Evolutionary conservation across 2,113 vertebrate species (phyloP).

Genomic region (Ciconia boyciana): DNA sequence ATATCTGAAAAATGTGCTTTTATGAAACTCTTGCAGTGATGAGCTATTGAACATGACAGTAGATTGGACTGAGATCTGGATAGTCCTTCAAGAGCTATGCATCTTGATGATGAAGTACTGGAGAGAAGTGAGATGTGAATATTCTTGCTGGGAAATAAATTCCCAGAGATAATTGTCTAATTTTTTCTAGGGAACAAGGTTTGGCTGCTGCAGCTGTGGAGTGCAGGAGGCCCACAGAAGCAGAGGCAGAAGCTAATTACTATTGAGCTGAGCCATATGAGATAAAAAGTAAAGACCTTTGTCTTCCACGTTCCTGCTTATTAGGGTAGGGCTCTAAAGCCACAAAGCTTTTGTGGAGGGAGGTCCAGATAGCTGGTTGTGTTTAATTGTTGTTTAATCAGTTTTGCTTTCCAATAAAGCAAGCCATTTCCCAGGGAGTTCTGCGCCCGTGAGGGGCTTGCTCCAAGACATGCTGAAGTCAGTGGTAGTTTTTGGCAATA

Average conservation of each 20-base stretch:
- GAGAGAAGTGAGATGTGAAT: slow-evolving; percentile 38
- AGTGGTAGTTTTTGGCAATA: background rate
- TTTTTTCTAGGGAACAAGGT: slow-evolving; percentile 19
- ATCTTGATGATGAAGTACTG: slow-evolving; percentile 55
- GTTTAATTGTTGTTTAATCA: background rate
- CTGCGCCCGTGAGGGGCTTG: background rate
- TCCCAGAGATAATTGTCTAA: slow-evolving; percentile 52
- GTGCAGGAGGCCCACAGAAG: slow-evolving; percentile 53
- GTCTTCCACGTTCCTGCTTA: background rate
- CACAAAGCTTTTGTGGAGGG: background rate
- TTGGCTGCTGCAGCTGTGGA: slow-evolving; percentile 45
- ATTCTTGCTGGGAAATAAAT: slow-evolving; percentile 57
- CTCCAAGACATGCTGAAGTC: background rate
- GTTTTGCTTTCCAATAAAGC: background rate
- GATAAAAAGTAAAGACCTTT: background rate
- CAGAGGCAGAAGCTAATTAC: slow-evolving; percentile 50
- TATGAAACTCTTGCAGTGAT: background rate
- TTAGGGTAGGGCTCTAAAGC: background rate
- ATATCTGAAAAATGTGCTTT: background rate
- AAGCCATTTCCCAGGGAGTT: background rate
- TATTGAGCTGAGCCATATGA: background rate
- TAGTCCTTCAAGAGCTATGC: slow-evolving; percentile 60
- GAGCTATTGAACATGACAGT: slow-evolving; percentile 58
- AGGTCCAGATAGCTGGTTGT: background rate
- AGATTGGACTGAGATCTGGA: slow-evolving; percentile 57